Evolutionary conservation across 2,113 vertebrate species (phyloP), one percentile per base, ranked within the genome.

Genomic region (Amblyopsis rosae): DNA sequence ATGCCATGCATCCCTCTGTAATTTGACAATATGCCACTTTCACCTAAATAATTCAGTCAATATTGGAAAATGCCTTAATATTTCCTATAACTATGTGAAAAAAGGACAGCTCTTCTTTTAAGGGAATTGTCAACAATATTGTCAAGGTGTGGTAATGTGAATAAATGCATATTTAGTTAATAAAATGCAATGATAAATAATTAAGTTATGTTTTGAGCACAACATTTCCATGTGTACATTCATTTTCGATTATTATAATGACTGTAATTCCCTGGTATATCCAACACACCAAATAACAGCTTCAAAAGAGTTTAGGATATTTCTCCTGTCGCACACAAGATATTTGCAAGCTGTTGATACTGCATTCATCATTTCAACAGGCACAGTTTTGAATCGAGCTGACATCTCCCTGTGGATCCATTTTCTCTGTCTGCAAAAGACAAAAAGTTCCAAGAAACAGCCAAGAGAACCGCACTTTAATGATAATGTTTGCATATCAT

Each of bases 391-490:
- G 9, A 11, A 66, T 35, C 16, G 8, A 56, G 46, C 32, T 12
- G 16, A 45, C 41, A 16, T 32, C 16, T 12, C 65, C 26, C 64
- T n/a, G 41, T 17, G 13, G 56, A 48, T 15, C 33, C 35, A 59
- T 67, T 59, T 49, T 59, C 26, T 26, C 55, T 16, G 12, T 45
- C 54, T 57, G 58, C 54, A 57, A 67, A 57, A 19, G 2, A 64
- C 13, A 12, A 33, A 12, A 48, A 65, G 15, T 46, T 35, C 9
- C 15, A 47, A 11, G 53, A 53, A 66, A 66, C 15, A 33, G 51
- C 35, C 17, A 47, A 56, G 35, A 57, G 64, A 35, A 13, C 11
- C 53, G 46, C 51, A 45, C 33, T 55, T 45, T 33, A 35, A 16
- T 12, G 32, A 13, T 35, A 10, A 12, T 15, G 1, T 63, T 15